phyloP scores from a whole-genome alignment of 2,888 invertebrate species.

The Merodon equestris region DNA sequence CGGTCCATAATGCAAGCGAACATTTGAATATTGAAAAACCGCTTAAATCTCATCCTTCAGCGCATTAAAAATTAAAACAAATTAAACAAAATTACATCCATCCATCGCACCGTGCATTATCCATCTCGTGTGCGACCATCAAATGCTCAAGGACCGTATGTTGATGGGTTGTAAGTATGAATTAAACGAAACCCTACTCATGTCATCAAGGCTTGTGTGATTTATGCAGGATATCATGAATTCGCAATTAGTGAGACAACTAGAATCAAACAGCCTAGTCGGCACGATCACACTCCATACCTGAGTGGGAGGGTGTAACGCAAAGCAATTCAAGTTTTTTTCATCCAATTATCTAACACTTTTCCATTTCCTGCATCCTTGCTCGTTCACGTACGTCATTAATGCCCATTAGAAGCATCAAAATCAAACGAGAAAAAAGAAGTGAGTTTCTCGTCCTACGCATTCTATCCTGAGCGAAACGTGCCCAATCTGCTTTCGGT shows the following conservation, averaged over 20 bases:
- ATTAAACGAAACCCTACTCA: not conserved
- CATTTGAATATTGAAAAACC: too few relatives aligned
- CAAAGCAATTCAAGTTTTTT: slow-evolving; percentile 57
- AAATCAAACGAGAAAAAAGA: not conserved
- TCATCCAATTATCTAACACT: slow-evolving; percentile 49
- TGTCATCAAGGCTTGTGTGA: slow-evolving; percentile 38
- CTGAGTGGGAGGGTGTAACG: not conserved
- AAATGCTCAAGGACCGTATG: slow-evolving; percentile 44
- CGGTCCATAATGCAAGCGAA: too few relatives aligned
- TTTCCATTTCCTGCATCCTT: slow-evolving; percentile 31
- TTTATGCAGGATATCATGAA: slow-evolving; percentile 58
- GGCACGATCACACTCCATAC: not conserved
- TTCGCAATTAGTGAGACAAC: slow-evolving; percentile 48
- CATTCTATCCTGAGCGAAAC: slow-evolving; percentile 13
- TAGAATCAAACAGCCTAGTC: not conserved
- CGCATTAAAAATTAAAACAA: not conserved
- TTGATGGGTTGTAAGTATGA: not conserved
- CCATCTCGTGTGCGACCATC: slow-evolving; percentile 6
- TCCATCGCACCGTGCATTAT: too few relatives aligned
- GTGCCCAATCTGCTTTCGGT: slow-evolving; percentile 24
- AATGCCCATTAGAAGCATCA: not conserved
- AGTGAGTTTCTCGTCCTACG: slow-evolving; percentile 10
- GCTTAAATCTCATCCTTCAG: not conserved
- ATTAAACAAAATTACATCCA: slow-evolving; percentile 1
- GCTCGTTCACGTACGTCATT: not conserved